Evolutionary conservation across 2,797 vertebrate species (phyloP).

Genomic region (Alfaro cultratus): DNA sequence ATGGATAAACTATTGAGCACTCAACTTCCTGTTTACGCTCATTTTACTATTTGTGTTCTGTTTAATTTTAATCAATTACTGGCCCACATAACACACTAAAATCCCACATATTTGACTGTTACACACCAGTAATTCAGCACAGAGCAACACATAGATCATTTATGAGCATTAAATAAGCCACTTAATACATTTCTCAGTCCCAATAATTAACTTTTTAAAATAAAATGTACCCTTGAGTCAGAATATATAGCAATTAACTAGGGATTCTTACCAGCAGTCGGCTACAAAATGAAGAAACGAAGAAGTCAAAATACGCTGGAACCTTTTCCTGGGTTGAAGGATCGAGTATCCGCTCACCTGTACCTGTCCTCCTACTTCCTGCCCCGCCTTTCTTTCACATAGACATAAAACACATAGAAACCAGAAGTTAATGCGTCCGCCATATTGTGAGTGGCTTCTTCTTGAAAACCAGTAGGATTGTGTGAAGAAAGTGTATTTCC

Average conservation of each 20-base stretch:
- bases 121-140: background rate
- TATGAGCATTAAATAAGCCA: background rate
- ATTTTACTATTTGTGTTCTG: background rate
- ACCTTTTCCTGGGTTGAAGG: slow-evolving; percentile 4
- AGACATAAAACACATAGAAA: background rate
- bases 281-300: slow-evolving; percentile 29
- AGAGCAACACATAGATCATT: background rate
- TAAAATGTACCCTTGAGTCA: background rate
- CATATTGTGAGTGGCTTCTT: background rate
- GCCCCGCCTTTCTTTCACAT: background rate
- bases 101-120: background rate
- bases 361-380: slow-evolving; percentile 51
- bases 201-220: background rate
- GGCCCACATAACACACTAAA: background rate
- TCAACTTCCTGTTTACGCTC: background rate
- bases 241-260: accelerated
- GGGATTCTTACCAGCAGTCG: slow-evolving; percentile 50
- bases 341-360: slow-evolving; percentile 47
- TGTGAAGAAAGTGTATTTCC: background rate
- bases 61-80: background rate
- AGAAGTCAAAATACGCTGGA: slow-evolving; percentile 22
- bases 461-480: background rate
- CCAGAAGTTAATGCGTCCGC: background rate
- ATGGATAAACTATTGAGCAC: background rate
- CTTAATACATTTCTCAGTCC: background rate